These are phyloP conservation scores for Menura novaehollandiae DNA, from an alignment of 2,113 vertebrate genomes.

Conservation along the genomic window DNA sequence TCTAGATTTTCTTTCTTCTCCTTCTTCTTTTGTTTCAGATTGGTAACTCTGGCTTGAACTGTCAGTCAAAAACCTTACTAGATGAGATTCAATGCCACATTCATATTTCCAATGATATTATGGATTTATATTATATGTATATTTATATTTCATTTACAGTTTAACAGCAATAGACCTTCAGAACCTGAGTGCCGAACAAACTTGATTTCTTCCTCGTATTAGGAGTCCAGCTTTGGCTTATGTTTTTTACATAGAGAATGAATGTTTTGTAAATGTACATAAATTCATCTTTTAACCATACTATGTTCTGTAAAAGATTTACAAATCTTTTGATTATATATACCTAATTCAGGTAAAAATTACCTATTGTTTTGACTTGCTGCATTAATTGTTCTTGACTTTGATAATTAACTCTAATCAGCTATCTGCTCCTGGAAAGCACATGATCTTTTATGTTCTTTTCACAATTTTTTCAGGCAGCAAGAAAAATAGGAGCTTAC, in stretches of 20 bases:
- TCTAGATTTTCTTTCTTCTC: conserved; percentile 61
- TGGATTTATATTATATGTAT: conserved; percentile 1
- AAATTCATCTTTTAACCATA: not conserved
- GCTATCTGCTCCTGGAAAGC: not conserved
- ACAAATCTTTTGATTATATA: not conserved
- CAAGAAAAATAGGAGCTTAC: not conserved
- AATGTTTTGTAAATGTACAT: not conserved
- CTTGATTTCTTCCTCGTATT: not conserved
- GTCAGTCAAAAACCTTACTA: conserved; percentile 44
- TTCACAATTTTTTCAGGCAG: not conserved
- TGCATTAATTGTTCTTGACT: not conserved
- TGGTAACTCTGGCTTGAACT: conserved; percentile 30
- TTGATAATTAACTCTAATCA: not conserved
- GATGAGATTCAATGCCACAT: not conserved
- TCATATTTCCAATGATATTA: conserved; percentile 5
- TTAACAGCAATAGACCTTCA: not conserved
- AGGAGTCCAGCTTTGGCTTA: not conserved
- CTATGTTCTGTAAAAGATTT: not conserved
- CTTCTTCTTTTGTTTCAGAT: conserved; percentile 57
- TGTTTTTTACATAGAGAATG: not conserved
- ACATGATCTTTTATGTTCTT: not conserved
- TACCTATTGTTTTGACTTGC: not conserved
- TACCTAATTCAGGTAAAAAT: not conserved
- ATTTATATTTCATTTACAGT: conserved; percentile 21
- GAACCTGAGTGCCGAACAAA: not conserved